Evolutionary conservation across 1,140 invertebrate species (phyloP), one percentile per base, ranked within the genome.

Genomic region (Cryptotermes secundus): DNA sequence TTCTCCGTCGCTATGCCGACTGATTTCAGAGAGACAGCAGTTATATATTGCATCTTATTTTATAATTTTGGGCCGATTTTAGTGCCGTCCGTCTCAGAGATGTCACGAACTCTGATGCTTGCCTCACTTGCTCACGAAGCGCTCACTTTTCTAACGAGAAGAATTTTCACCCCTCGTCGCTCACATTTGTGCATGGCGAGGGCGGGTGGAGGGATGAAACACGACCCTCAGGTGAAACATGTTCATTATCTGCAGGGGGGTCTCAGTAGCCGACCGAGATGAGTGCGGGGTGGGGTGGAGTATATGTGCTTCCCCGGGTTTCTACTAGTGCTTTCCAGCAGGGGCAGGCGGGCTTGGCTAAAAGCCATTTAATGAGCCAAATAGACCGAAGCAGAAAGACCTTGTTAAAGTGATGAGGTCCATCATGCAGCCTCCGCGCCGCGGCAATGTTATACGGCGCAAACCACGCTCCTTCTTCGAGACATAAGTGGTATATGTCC

Each of bases 281-380:
- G 45, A 49, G 45, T 72, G 59, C 3, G 59, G n/a, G 7, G 45
- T 26, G 59, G 59, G 26, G 26, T 6, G 31, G 59, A 31, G 26
- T 72, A n/a, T 72, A 72, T 72, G 59, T 72, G 59, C 7, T n/a
- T 7, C 26, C 26, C 26, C 26, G 59, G 59, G 10, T 26, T 26
- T 26, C 26, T 31, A n/a, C 59, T 31, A 26, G 26, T 31, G 59
- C 26, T n/a, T 72, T 72, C n/a, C 26, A n/a, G n/a, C 59, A n/a
- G n/a, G 59, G 59, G 59, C n/a, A 7, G 53, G 53, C 22, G n/a
- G 36, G 31, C 81, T 59, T 59, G 24, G 81, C 81, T 82, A 82
- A 82, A 82, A 82, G 81, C 81, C 81, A 82, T 82, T 82, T 82
- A 82, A 82, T 59, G 81, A 82, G 81, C 80, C 80, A 81, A 81